Percentiles rank a stretch among this genome's conserved stretches.
These are phyloP conservation scores for Listronotus bonariensis DNA, from an alignment of 1,140 invertebrate genomes.

Conservation along the genomic window DNA sequence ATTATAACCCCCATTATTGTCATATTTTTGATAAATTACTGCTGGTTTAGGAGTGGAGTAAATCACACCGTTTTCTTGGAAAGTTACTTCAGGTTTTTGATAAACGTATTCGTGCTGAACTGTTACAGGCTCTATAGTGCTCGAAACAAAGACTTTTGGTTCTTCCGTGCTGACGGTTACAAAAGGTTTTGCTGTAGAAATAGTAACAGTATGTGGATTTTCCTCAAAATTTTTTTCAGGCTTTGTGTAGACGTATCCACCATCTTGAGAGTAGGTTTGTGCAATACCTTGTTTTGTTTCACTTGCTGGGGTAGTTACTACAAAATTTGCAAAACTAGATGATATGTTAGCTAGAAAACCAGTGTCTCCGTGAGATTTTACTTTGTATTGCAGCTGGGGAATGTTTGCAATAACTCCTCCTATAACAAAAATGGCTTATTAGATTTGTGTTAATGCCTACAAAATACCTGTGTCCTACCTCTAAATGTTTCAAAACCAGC, in stretches of 20 bases:
- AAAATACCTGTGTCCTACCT: conserved; percentile 11
- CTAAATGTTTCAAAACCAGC: conserved; percentile 43
- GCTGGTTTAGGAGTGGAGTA: conserved; percentile 9
- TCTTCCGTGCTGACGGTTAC: conserved; percentile 2
- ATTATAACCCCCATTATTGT: conserved; percentile 42
- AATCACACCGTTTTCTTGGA: not conserved
- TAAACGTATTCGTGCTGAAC: not conserved
- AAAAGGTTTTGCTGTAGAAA: conserved; percentile 21
- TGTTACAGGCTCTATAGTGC: conserved; percentile 12
- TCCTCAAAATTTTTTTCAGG: conserved; percentile 57
- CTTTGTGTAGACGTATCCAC: conserved; percentile 56
- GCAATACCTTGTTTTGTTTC: not conserved
- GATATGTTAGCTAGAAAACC: conserved; percentile 25
- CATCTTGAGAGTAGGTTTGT: conserved; percentile 25
- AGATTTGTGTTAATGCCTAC: not conserved
- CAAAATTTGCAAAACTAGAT: conserved; percentile 28
- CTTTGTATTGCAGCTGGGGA: conserved; percentile 49
- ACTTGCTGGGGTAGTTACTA: conserved; percentile 19
- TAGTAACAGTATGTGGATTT: conserved; percentile 32
- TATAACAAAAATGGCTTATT: conserved; percentile 7
- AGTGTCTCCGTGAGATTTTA: conserved; percentile 31
- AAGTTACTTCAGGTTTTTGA: conserved; percentile 2
- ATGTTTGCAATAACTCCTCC: conserved; percentile 51
- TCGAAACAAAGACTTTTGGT: conserved; percentile 20
- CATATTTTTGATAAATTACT: conserved; percentile 15